These are phyloP conservation scores for Rhegmatorhina hoffmannsi DNA, from an alignment of 2,113 vertebrate species.

Conservation along the genomic window DNA sequence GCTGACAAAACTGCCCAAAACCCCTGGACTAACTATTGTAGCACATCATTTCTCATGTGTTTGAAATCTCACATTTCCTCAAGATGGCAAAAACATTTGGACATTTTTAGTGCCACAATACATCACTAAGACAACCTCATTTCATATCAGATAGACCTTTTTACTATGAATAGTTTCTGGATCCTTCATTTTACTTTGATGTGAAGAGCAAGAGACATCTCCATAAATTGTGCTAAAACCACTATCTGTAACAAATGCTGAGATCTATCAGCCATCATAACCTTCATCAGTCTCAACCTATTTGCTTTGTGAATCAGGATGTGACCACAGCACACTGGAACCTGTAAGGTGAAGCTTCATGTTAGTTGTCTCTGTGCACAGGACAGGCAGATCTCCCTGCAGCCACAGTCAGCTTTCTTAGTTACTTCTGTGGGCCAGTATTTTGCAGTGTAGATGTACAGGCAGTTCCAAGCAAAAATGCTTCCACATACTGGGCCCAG, in stretches of 20 bases:
- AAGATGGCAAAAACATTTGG: not conserved
- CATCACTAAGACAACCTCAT: not conserved
- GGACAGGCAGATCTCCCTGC: not conserved
- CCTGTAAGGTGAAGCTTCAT: not conserved
- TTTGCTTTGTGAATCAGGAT: not conserved
- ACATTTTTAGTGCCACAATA: not conserved
- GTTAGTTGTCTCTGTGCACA: not conserved
- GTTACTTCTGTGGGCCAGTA: not conserved
- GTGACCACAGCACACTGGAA: accelerated
- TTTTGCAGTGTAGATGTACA: not conserved
- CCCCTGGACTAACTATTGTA: not conserved
- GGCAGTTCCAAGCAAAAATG: not conserved
- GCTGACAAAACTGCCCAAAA: not conserved
- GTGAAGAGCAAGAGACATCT: not conserved
- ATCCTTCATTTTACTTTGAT: not conserved
- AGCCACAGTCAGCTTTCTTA: not conserved
- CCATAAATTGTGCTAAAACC: not conserved
- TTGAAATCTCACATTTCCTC: not conserved
- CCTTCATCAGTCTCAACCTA: not conserved
- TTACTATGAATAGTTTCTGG: not conserved
- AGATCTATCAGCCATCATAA: not conserved
- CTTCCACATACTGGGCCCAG: not conserved
- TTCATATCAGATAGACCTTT: not conserved
- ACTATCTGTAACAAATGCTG: not conserved
- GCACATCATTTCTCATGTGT: not conserved